These are phyloP conservation scores for Lepidochrysops patricia DNA, from an alignment of 2,888 invertebrate genomes.

Conservation along the genomic window DNA sequence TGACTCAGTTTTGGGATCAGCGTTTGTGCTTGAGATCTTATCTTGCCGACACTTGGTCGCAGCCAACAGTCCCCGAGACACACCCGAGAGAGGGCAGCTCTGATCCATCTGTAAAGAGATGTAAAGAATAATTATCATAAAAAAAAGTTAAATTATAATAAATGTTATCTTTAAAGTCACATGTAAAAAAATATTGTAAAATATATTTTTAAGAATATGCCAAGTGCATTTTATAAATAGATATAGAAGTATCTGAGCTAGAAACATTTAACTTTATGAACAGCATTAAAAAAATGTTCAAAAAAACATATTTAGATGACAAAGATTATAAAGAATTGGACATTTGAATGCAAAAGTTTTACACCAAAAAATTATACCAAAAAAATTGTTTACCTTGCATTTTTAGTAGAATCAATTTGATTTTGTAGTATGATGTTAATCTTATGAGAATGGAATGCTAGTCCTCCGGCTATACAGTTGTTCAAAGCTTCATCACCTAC, in stretches of 20 bases:
- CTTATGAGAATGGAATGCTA: constrained; percentile 63
- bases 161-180: no score
- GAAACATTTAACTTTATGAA: no score
- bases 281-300: no score
- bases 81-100: constrained; percentile 60
- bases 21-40: constrained; percentile 59
- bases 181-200: no score
- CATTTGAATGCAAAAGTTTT: no score
- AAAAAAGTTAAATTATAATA: no score
- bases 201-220: no score
- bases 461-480: constrained; percentile 61
- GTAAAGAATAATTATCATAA: background rate
- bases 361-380: no score
- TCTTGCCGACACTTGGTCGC: constrained; percentile 62
- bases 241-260: no score
- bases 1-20: constrained; percentile 60
- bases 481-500: constrained; percentile 68
- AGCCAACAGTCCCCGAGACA: constrained; percentile 66
- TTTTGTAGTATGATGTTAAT: constrained; percentile 62
- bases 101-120: constrained; percentile 51
- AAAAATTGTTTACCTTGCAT: constrained; percentile 52
- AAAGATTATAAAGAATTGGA: no score
- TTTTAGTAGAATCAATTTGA: constrained; percentile 55
- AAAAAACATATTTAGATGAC: no score
- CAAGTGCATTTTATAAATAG: no score